These are phyloP conservation scores for Myiozetetes cayanensis DNA, from an alignment of 2,113 vertebrate species.

Conservation along the genomic window DNA sequence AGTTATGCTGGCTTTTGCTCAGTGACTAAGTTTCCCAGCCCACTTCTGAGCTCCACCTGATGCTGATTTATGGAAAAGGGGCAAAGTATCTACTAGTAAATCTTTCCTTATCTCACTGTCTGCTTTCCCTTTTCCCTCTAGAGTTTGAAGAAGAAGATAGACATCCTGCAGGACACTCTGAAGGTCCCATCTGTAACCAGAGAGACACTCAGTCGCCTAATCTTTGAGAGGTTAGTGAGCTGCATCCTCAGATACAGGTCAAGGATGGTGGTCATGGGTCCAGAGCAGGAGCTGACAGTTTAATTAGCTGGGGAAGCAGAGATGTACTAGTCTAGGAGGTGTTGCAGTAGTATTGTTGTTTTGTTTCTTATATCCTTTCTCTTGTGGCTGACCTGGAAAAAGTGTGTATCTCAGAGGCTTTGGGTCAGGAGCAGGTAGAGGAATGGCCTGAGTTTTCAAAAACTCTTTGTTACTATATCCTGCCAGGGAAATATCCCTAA, in stretches of 20 bases:
- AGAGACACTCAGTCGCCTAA: slow-evolving; percentile 87
- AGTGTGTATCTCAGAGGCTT: background rate
- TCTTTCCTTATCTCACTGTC: background rate
- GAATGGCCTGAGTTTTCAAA: background rate
- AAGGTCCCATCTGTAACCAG: slow-evolving; percentile 85
- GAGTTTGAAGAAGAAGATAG: slow-evolving; percentile 94
- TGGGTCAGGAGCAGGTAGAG: background rate
- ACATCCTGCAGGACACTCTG: slow-evolving; percentile 90
- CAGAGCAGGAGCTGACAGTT: background rate
- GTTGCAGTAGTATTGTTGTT: background rate
- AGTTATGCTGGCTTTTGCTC: background rate
- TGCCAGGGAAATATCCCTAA: background rate
- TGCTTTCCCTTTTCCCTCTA: slow-evolving; percentile 46
- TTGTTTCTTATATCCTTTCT: background rate
- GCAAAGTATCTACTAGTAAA: background rate
- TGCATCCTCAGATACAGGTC: background rate
- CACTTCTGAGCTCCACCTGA: background rate
- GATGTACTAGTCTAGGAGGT: background rate
- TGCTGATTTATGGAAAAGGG: background rate
- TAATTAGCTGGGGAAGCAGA: background rate
- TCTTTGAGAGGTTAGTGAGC: slow-evolving; percentile 88
- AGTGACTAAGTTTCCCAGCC: background rate
- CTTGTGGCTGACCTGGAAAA: background rate
- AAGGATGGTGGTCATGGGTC: background rate
- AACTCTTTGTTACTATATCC: background rate